phyloP scores from a whole-genome alignment of 2,888 invertebrate species.

The Thera britannica region DNA sequence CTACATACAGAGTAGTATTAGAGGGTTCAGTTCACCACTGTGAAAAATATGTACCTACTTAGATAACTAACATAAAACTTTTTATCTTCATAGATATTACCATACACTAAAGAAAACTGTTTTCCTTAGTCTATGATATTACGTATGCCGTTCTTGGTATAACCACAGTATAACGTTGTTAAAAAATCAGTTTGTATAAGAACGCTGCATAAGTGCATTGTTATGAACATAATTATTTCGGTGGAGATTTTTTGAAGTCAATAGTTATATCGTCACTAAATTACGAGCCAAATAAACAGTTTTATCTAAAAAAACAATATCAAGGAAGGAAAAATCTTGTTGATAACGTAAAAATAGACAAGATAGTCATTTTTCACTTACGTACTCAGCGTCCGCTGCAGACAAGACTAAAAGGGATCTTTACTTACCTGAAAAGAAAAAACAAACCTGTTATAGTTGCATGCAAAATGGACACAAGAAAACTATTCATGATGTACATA shows the following conservation, averaged over 20 bases:
- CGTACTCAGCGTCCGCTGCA: constrained; percentile 39
- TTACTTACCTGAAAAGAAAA: constrained; percentile 62
- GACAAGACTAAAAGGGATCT: constrained; percentile 19
- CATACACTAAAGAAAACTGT: too few relatives aligned
- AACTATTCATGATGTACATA: not conserved
- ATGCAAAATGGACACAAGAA: constrained; percentile 9
- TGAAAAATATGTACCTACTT: not conserved
- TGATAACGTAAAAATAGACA: constrained; percentile 18
- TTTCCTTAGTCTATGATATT: too few relatives aligned
- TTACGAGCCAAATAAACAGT: too few relatives aligned
- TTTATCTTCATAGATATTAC: constrained; percentile 3
- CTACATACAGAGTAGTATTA: too few relatives aligned
- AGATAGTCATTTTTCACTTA: constrained; percentile 39
- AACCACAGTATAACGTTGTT: too few relatives aligned
- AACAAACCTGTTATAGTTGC: constrained; percentile 18
- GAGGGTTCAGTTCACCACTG: not conserved
- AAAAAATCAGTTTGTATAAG: too few relatives aligned
- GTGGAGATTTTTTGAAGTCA: not conserved
- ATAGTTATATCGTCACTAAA: too few relatives aligned
- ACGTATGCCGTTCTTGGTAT: not conserved
- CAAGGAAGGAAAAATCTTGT: not conserved
- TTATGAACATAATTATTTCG: not conserved
- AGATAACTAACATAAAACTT: not conserved
- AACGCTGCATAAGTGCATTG: not conserved
- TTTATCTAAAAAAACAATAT: not conserved